Percentiles rank a stretch among this genome's conserved stretches.
Conservation (phyloP, 2,888 invertebrate species). For the Zootermopsis nevadensis region DNA sequence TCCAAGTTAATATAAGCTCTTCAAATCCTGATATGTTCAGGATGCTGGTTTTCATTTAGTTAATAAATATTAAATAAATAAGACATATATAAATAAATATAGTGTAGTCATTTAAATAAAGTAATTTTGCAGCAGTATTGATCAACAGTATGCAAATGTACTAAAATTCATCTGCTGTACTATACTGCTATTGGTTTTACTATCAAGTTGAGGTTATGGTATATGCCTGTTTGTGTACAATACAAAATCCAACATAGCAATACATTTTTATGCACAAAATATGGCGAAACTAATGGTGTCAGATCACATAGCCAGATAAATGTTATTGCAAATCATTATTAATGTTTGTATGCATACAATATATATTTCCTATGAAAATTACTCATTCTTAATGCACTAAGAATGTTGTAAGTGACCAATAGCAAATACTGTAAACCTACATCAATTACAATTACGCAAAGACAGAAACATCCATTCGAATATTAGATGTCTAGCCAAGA, state of each 20-base stretch:
- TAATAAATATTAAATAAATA: slow-evolving; percentile 44
- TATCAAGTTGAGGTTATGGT: not conserved
- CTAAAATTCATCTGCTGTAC: not conserved
- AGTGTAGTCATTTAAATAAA: slow-evolving; percentile 24
- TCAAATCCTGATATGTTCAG: slow-evolving; percentile 48
- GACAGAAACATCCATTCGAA: slow-evolving; percentile 42
- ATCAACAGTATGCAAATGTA: not conserved
- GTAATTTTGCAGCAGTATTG: slow-evolving; percentile 20
- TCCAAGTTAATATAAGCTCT: slow-evolving; percentile 41
- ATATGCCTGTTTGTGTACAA: slow-evolving; percentile 8
- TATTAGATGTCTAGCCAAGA: slow-evolving; percentile 32
- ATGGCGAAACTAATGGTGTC: not conserved
- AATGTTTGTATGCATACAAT: not conserved
- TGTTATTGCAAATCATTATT: slow-evolving; percentile 25
- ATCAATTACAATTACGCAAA: slow-evolving; percentile 47
- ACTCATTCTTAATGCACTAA: slow-evolving; percentile 9
- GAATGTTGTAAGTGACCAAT: slow-evolving; percentile 33
- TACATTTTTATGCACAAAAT: no score
- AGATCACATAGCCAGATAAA: not conserved
- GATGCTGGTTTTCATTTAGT: slow-evolving; percentile 41
- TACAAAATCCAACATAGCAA: not conserved
- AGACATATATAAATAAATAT: slow-evolving; percentile 32
- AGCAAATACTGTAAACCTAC: slow-evolving; percentile 46
- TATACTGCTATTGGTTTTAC: not conserved
- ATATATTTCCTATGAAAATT: not conserved